Evolutionary conservation across 1,140 invertebrate genomes (phyloP), one percentile per base, ranked within the genome.

Genomic region (Dryas iulia): DNA sequence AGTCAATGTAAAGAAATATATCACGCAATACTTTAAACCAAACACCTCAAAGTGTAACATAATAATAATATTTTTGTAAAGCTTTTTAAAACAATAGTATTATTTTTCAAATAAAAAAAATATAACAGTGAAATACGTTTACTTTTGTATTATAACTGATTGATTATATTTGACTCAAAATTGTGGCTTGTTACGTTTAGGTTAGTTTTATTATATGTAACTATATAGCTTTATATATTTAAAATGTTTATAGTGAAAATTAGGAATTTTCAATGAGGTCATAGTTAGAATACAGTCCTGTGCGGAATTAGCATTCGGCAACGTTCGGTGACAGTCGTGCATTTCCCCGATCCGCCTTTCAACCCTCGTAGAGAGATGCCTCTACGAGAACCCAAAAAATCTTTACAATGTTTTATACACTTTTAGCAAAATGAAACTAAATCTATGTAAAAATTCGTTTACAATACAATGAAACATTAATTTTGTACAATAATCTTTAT

Each of bases 351-450:
- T 65, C 73, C 74, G 81, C 80, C 74, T 84, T 89, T 69, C 87
- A 91, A 87, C 87, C 89, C 89, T 85, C 77, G 78, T 71, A 81
- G 79, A 80, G 79, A 82, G 81, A 90, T 87, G 86, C 77, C 83
- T 87, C 79, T 74, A 81, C 78, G 71, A 69, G 71, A 79, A 76
- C 74, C 72, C 73, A 81, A 80, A 89, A 89, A 89, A 86, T 85
- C 87, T 88, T 89, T 88, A 84, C 74, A 84, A 79, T 77, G 76
- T 84, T 79, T 81, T 72, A 79, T 69, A 76, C 58, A 59, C 52
- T 71, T 63, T 74, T 74, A 65, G 28, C 24, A 72, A 71, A 74
- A 72, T 74, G 74, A 69, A 65, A 75, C 66, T 58, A 69, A 72
- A 76, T 78, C 58, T 76, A 61, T 76, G 77, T 85, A 71, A 74